Conservation (phyloP, 2,888 invertebrate genomes). For the Latrodectus hesperus region DNA sequence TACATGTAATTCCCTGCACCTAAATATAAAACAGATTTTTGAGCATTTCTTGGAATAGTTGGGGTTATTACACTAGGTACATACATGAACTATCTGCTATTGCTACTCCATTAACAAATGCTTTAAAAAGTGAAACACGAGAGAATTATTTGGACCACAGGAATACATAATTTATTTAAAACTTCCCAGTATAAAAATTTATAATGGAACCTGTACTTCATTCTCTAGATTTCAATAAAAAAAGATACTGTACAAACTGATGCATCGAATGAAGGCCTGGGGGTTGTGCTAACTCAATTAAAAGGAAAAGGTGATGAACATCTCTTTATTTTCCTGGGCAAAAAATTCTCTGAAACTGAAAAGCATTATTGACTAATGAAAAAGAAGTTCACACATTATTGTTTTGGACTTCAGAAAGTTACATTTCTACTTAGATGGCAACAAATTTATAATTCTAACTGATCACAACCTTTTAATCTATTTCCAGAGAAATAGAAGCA, state of each 20-base stretch:
- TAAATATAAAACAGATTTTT: constrained; percentile 10
- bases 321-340: neutral
- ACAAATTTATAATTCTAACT: neutral
- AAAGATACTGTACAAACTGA: constrained; percentile 16
- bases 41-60: constrained; percentile 15
- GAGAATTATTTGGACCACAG: neutral
- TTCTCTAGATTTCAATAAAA: neutral
- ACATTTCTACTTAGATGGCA: neutral
- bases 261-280: neutral
- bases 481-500: neutral
- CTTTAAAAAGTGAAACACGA: neutral
- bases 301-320: constrained; percentile 2
- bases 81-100: neutral
- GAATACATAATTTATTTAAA: neutral
- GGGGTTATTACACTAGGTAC: neutral
- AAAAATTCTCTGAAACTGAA: constrained; percentile 2
- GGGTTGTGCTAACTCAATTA: constrained; percentile 1
- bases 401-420: neutral
- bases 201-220: neutral
- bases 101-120: constrained; percentile 8
- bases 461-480: constrained; percentile 2
- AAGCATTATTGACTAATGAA: neutral
- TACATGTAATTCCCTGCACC: neutral
- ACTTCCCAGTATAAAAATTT: neutral
- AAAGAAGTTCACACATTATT: neutral